phyloP scores from a whole-genome alignment of 2,113 vertebrate species.

The Onychostoma macrolepis region DNA sequence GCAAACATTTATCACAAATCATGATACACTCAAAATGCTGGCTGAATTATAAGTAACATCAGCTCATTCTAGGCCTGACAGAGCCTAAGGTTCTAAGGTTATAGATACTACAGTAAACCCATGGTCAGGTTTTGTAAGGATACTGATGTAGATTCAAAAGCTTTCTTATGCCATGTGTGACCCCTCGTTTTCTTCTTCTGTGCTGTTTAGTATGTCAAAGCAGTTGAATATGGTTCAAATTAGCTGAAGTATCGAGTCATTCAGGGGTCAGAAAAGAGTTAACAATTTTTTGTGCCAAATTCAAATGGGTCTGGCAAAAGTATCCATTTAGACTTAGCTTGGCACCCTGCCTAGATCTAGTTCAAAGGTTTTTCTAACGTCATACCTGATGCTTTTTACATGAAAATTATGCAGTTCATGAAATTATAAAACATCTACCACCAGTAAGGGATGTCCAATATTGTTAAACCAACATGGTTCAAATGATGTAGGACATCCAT shows the following conservation, averaged over 20 bases:
- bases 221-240: neutral
- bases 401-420: neutral
- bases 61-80: conserved; percentile 4
- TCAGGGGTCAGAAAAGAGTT: neutral
- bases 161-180: neutral
- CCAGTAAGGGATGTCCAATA: too few relatives aligned
- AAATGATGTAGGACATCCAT: too few relatives aligned
- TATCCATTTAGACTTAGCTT: neutral
- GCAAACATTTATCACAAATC: neutral
- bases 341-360: neutral
- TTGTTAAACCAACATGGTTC: too few relatives aligned
- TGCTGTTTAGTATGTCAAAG: neutral
- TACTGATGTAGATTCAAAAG: neutral
- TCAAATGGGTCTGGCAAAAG: neutral
- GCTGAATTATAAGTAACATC: neutral
- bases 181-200: neutral
- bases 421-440: neutral
- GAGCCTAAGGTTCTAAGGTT: neutral
- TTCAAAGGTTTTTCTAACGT: neutral
- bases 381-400: neutral
- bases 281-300: neutral
- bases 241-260: neutral
- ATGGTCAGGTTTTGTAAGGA: neutral
- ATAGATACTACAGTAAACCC: neutral
- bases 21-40: neutral